Evolutionary conservation across 2,888 invertebrate species (phyloP).

Genomic region (Ectobius pallidus): DNA sequence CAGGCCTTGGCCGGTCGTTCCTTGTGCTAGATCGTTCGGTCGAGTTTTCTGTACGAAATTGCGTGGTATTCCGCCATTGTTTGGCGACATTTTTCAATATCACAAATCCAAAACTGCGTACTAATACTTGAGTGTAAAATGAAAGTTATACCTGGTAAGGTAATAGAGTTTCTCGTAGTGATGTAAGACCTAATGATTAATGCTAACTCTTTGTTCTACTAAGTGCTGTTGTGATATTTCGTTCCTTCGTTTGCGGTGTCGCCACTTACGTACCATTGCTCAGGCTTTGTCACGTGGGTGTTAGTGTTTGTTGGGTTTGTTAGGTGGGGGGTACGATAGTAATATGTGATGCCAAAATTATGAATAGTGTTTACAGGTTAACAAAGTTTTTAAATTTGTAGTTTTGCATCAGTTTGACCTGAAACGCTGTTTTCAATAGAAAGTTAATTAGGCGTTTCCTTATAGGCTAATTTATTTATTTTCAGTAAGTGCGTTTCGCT

Average conservation of each 20-base stretch:
- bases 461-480: constrained; percentile 30
- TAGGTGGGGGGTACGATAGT: constrained; percentile 29
- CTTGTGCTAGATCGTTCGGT: constrained; percentile 38
- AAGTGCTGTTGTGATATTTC: constrained; percentile 15
- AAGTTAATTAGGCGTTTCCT: too few species aligned
- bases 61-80: constrained; percentile 44
- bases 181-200: neutral
- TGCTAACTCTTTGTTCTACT: neutral
- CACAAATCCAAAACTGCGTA: neutral
- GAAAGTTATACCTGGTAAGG: constrained; percentile 19
- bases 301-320: constrained; percentile 13
- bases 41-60: constrained; percentile 35
- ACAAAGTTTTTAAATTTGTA: neutral
- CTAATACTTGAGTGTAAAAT: neutral
- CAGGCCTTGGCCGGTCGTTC: constrained; percentile 41
- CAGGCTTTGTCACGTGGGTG: constrained; percentile 45
- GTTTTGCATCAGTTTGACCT: too few species aligned
- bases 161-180: neutral
- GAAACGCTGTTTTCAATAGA: too few species aligned
- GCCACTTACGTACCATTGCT: constrained; percentile 42
- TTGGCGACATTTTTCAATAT: constrained; percentile 34
- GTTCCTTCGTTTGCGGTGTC: constrained; percentile 38
- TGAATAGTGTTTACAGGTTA: neutral
- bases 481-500: constrained; percentile 12
- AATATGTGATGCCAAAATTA: neutral